Conservation (phyloP, 2,888 invertebrate genomes). For the Eupsilia transversa region DNA sequence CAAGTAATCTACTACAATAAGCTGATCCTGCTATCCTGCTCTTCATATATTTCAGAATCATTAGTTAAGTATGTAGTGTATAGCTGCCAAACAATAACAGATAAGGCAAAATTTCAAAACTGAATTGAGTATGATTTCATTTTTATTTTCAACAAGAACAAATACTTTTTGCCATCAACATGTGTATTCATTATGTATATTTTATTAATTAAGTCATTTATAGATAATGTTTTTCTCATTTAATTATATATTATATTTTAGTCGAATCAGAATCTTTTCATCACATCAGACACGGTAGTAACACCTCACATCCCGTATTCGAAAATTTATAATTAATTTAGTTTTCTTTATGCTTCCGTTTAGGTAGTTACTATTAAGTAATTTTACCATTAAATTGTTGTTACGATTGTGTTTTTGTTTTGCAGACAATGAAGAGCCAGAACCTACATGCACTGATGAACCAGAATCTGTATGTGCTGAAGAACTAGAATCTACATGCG, state of each 20-base stretch:
- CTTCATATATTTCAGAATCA: not conserved
- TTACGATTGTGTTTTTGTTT: not conserved
- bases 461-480: not conserved
- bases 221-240: not conserved
- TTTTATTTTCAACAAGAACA: not conserved
- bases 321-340: not conserved
- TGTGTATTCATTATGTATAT: not conserved
- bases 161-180: not conserved
- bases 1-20: not conserved
- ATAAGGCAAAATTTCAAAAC: not conserved
- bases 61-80: not conserved
- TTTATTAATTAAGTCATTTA: not conserved
- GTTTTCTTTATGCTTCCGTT: not conserved
- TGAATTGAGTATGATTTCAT: not conserved
- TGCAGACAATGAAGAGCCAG: too few relatives aligned
- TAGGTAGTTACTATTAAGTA: not conserved
- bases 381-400: not conserved
- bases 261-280: not conserved
- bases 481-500: not conserved
- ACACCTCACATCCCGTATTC: too few relatives aligned
- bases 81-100: not conserved
- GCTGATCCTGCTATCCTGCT: too few relatives aligned
- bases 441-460: not conserved
- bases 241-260: slow-evolving; percentile 1
- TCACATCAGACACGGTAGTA: not conserved